Percentiles rank a stretch among this genome's conserved stretches.
phyloP scores from a whole-genome alignment of 2,797 vertebrate species.

The Trachurus trachurus region DNA sequence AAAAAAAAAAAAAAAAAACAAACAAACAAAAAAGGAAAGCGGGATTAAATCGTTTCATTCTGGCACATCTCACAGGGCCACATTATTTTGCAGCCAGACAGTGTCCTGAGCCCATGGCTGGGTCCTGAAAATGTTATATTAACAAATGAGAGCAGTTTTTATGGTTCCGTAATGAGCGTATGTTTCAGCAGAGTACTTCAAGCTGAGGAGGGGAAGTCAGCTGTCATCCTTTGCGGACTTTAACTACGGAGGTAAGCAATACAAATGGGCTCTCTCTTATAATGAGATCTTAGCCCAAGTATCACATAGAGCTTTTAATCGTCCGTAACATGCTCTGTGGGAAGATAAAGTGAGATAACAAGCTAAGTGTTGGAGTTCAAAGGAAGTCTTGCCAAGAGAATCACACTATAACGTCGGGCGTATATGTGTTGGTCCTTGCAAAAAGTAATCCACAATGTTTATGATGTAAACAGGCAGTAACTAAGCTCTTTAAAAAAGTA shows the following conservation, averaged over 20 bases:
- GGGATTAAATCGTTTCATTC: slow-evolving; percentile 47
- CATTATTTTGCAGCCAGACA: slow-evolving; percentile 64
- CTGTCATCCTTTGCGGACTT: slow-evolving; percentile 82
- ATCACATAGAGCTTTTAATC: slow-evolving; percentile 85
- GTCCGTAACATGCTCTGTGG: slow-evolving; percentile 81
- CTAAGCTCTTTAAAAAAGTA: slow-evolving; percentile 19
- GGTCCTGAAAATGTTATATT: slow-evolving; percentile 74
- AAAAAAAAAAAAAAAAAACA: slow-evolving; percentile 33
- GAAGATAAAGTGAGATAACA: slow-evolving; percentile 85
- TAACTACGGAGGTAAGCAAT: slow-evolving; percentile 82
- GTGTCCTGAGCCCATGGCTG: slow-evolving; percentile 57
- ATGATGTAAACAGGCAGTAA: slow-evolving; percentile 44
- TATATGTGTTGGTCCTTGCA: slow-evolving; percentile 35
- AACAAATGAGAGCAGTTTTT: slow-evolving; percentile 78
- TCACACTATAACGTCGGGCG: slow-evolving; percentile 57
- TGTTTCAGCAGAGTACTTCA: slow-evolving; percentile 78
- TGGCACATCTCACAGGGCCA: slow-evolving; percentile 57
- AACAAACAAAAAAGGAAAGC: slow-evolving; percentile 24
- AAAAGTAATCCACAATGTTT: slow-evolving; percentile 50
- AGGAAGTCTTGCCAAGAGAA: slow-evolving; percentile 68
- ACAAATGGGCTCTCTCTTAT: slow-evolving; percentile 83
- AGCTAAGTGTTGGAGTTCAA: slow-evolving; percentile 83
- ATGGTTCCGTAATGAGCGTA: slow-evolving; percentile 78
- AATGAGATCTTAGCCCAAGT: slow-evolving; percentile 83
- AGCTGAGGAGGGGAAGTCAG: slow-evolving; percentile 79